Percentiles rank a stretch among this genome's conserved stretches.
phyloP scores from a whole-genome alignment of 2,888 invertebrate species.

The Psylliodes chrysocephalus region DNA sequence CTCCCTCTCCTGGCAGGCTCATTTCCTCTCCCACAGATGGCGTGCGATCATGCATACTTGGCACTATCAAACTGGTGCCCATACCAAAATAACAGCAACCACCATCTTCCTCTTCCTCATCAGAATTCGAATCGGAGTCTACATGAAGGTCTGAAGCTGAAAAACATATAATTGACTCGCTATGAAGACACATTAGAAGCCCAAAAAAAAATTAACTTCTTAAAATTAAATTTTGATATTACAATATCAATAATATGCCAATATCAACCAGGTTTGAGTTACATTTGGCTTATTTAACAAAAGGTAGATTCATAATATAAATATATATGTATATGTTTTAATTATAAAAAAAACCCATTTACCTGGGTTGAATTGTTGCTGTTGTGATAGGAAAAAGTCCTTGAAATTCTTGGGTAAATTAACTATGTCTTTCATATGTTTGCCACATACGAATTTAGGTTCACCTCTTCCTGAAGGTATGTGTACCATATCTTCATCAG shows the following conservation, averaged over 20 bases:
- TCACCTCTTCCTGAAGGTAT: constrained; percentile 22
- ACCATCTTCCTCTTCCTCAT: constrained; percentile 31
- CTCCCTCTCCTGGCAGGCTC: constrained; percentile 32
- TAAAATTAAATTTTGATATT: no score
- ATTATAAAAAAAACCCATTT: background rate
- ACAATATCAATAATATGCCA: no score
- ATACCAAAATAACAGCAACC: constrained; percentile 34
- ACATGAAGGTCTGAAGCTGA: constrained; percentile 22
- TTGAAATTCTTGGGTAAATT: constrained; percentile 44
- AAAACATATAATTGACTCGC: no score
- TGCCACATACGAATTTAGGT: constrained; percentile 45
- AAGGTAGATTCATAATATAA: no score
- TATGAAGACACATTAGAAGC: no score
- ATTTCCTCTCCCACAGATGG: constrained; percentile 34
- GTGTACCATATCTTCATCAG: constrained; percentile 28
- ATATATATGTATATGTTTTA: no score
- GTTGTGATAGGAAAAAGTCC: constrained; percentile 45
- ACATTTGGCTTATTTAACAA: no score
- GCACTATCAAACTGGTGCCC: constrained; percentile 30
- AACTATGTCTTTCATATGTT: constrained; percentile 45
- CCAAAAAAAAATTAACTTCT: no score
- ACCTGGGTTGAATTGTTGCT: constrained; percentile 45
- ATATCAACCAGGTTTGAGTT: no score
- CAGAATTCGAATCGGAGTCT: constrained; percentile 32
- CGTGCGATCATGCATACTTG: constrained; percentile 32